phyloP scores from a whole-genome alignment of 1,140 invertebrate genomes.

The Drosophila trapezifrons region DNA sequence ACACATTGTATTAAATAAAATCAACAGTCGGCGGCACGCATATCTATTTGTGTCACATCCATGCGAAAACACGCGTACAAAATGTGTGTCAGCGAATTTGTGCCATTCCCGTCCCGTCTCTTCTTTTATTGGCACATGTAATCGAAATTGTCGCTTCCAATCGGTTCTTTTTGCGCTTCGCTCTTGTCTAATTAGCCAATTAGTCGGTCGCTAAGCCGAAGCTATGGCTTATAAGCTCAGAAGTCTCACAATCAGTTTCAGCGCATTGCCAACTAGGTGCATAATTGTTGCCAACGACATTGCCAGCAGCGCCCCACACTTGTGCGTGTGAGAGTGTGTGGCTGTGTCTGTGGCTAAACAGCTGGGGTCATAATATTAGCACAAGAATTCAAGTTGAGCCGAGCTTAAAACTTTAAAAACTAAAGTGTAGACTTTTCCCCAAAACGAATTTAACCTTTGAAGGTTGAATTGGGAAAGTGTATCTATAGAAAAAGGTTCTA shows the following conservation, averaged over 20 bases:
- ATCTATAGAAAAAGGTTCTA: too few relatives aligned
- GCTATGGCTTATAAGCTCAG: constrained; percentile 32
- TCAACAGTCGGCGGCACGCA: constrained; percentile 14
- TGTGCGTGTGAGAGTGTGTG: constrained; percentile 1
- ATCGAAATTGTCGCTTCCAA: constrained; percentile 39
- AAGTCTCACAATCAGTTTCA: constrained; percentile 19
- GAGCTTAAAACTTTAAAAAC: too few relatives aligned
- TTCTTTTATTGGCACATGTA: constrained; percentile 30
- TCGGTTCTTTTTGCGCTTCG: constrained; percentile 36
- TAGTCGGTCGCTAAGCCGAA: constrained; percentile 54
- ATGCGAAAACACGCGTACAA: constrained; percentile 19
- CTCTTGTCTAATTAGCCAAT: constrained; percentile 58
- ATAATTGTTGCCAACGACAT: constrained; percentile 59
- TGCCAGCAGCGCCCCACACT: constrained; percentile 30
- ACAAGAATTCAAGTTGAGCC: neutral
- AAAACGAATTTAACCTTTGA: too few relatives aligned
- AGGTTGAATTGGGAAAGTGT: too few relatives aligned
- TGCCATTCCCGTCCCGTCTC: constrained; percentile 13
- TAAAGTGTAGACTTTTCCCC: neutral
- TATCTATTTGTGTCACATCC: constrained; percentile 42
- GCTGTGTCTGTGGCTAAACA: neutral
- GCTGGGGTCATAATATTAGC: constrained; percentile 7
- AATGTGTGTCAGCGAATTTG: constrained; percentile 29
- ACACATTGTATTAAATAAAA: constrained; percentile 10
- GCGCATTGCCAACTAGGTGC: constrained; percentile 51